Percentiles rank a stretch among this genome's conserved stretches.
Evolutionary conservation across 2,797 vertebrate species (phyloP).

Genomic region (Cynodonichthys magdalenae): DNA sequence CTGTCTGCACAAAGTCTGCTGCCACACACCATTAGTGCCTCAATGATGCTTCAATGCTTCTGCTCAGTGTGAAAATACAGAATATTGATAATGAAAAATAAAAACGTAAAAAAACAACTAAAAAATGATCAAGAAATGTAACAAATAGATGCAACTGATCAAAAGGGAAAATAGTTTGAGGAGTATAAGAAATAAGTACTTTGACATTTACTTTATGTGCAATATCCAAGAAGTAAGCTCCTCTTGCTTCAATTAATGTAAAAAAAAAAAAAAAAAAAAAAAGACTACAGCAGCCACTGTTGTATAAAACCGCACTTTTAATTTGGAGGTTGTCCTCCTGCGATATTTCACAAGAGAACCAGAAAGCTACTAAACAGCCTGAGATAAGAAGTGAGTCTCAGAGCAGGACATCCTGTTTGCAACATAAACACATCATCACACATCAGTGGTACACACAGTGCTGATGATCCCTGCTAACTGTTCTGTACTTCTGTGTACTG

Average conservation of each 20-base stretch:
- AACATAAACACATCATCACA: slow-evolving; percentile 36
- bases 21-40: slow-evolving; percentile 1
- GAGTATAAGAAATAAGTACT: too few relatives aligned
- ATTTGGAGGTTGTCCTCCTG: neutral
- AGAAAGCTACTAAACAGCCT: slow-evolving; percentile 34
- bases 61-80: too few relatives aligned
- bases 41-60: neutral
- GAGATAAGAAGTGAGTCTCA: slow-evolving; percentile 42
- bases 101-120: too few relatives aligned
- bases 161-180: too few relatives aligned
- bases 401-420: slow-evolving; percentile 71
- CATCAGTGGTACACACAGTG: neutral
- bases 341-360: slow-evolving; percentile 45
- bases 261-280: neutral
- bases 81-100: too few relatives aligned
- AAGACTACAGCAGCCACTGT: neutral
- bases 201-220: too few relatives aligned
- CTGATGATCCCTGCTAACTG: neutral
- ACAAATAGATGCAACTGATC: too few relatives aligned
- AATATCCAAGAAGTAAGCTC: neutral
- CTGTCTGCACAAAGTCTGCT: neutral
- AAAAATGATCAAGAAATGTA: too few relatives aligned
- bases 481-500: neutral
- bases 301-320: neutral
- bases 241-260: too few relatives aligned